Conservation (phyloP, 1,140 invertebrate genomes). For the Protaetia brevitarsis region DNA sequence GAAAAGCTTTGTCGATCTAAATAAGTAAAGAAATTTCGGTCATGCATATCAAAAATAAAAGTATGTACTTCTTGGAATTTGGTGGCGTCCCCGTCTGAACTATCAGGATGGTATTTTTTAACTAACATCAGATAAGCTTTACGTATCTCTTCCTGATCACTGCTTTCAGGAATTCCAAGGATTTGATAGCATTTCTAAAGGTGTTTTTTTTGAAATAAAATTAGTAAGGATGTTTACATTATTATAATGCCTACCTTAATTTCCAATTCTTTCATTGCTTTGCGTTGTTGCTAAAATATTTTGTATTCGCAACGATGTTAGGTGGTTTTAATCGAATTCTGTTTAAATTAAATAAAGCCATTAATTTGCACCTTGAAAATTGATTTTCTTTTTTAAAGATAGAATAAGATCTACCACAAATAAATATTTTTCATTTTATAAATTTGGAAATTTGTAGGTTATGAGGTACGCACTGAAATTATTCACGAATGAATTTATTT, state of each 20-base stretch:
- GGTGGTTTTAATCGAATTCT: background rate
- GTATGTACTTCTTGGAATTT: conserved; percentile 71
- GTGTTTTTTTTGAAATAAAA: background rate
- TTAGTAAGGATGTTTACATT: background rate
- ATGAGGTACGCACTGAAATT: no score
- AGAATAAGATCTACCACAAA: no score
- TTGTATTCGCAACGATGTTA: background rate
- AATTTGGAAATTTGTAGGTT: no score
- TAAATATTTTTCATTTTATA: no score
- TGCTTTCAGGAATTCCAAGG: conserved; percentile 62
- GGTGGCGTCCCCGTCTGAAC: conserved; percentile 61
- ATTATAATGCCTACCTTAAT: background rate
- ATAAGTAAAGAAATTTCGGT: conserved; percentile 20
- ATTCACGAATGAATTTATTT: no score
- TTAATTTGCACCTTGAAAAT: no score
- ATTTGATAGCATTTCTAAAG: conserved; percentile 62
- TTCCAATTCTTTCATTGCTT: background rate
- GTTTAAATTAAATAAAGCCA: conserved; percentile 9
- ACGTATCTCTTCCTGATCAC: conserved; percentile 68
- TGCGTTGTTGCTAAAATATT: background rate
- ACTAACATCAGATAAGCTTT: conserved; percentile 71
- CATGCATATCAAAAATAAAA: background rate
- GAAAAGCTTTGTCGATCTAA: conserved; percentile 44
- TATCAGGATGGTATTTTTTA: conserved; percentile 82
- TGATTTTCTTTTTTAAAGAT: no score